Evolutionary conservation across 2,113 vertebrate species (phyloP), one percentile per base, ranked within the genome.

Genomic region (Benthochromis sp.): DNA sequence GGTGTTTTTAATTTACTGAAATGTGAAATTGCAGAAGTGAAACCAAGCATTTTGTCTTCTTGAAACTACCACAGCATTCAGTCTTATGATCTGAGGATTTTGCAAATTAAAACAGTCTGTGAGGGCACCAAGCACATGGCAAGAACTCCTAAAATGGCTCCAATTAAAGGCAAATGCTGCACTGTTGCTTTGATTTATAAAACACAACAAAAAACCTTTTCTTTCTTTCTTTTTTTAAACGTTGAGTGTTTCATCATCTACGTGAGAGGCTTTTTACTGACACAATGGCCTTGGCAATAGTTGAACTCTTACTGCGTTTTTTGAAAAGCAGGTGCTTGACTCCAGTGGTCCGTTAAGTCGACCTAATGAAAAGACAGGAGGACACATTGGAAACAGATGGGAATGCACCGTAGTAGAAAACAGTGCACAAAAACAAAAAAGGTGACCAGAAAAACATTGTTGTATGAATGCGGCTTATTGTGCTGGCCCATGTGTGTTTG

Each of bases 101-200:
- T 36, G 82, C 53, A 95, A 95, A 95, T 95, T 79, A 94, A 84
- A 94, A 95, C 92, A 96, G 78, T 94, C 92, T 96, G 95, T 85
- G 85, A 91, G 83, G 90, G 86, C 90, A 95, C 90, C 31, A 21
- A 93, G 88, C 93, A 93, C 92, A 95, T 95, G 94, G 94, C 92
- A 92, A 93, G 61, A 94, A 87, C 86, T 92, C 78, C 80, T 86
- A 54, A 93, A 96, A 95, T 89, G 91, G 81, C 86, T 93, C 89
- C 90, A 93, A 93, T 93, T 92, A 94, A 92, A 94, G 84, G 79
- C 89, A 86, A 94, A 93, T 84, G 90, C 84, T 90, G 83, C 84
- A 55, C 87, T 27, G 59, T 59, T 88, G 88, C 90, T 91, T 93
- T 86, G 83, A 88, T 86, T 86, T 53, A 29, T 45, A 55, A 36